Percentiles rank a stretch among this genome's conserved stretches.
Evolutionary conservation across 2,888 invertebrate species (phyloP).

Genomic region (Eristalinus sepulchralis): DNA sequence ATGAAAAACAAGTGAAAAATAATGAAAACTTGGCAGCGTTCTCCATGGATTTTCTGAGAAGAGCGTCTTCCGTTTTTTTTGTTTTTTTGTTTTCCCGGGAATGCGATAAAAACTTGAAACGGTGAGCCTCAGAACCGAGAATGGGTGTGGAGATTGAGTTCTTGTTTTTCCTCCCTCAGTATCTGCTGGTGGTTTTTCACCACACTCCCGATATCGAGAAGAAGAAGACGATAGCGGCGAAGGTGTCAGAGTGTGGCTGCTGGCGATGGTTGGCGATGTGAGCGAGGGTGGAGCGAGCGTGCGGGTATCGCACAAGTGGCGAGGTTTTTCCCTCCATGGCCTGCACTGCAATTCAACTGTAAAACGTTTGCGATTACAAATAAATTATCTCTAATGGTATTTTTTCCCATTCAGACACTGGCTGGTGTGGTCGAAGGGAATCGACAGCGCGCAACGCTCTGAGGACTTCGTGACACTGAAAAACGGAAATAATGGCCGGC

Average conservation of each 20-base stretch:
- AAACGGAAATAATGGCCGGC: conserved; percentile 67
- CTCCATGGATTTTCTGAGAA: conserved; percentile 48
- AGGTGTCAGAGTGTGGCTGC: conserved; percentile 34
- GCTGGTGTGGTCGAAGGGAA: conserved; percentile 27
- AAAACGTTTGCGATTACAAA: conserved; percentile 79
- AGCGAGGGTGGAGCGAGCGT: neutral
- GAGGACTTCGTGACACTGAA: conserved; percentile 66
- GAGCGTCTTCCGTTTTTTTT: conserved; percentile 13
- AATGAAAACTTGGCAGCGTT: conserved; percentile 69
- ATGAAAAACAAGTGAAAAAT: conserved; percentile 59
- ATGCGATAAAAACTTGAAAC: conserved; percentile 65
- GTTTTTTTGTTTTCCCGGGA: neutral
- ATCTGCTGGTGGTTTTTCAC: conserved; percentile 50
- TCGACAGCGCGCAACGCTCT: conserved; percentile 57
- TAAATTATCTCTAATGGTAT: conserved; percentile 80
- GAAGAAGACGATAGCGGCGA: conserved; percentile 43
- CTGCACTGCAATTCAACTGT: conserved; percentile 72
- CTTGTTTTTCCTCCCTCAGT: conserved; percentile 27
- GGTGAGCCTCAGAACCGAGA: conserved; percentile 57
- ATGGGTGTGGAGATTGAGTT: conserved; percentile 37
- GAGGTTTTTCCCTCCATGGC: conserved; percentile 29
- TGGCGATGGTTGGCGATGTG: conserved; percentile 6
- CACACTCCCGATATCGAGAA: conserved; percentile 11
- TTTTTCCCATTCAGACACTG: conserved; percentile 59
- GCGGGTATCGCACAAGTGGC: conserved; percentile 5